Percentiles rank a stretch among this genome's conserved stretches.
These are phyloP conservation scores for Teinopalpus imperialis DNA, from an alignment of 2,888 invertebrate species.

Conservation along the genomic window DNA sequence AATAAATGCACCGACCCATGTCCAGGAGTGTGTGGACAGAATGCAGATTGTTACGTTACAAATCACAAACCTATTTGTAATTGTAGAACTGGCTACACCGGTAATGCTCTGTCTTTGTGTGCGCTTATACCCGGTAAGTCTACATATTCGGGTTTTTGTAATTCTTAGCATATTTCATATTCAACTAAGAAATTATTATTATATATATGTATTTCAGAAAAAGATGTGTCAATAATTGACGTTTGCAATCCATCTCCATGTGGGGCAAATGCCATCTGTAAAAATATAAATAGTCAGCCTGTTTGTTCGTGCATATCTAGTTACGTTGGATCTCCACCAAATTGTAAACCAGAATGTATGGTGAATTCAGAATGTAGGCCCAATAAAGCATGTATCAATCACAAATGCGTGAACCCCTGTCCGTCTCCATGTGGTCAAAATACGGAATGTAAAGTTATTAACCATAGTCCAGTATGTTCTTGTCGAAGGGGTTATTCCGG, in stretches of 20 bases:
- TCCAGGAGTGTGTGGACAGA: constrained; percentile 85
- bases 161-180: background rate
- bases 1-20: constrained; percentile 87
- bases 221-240: constrained; percentile 58
- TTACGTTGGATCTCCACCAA: constrained; percentile 85
- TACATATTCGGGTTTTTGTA: background rate
- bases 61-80: constrained; percentile 85
- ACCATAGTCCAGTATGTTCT: constrained; percentile 87
- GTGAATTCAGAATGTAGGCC: constrained; percentile 84
- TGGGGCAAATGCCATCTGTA: constrained; percentile 87
- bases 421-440: constrained; percentile 85
- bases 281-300: constrained; percentile 85
- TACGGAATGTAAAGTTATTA: constrained; percentile 85
- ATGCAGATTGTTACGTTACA: constrained; percentile 84
- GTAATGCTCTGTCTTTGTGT: constrained; percentile 84
- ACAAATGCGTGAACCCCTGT: constrained; percentile 87
- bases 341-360: constrained; percentile 85
- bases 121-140: constrained; percentile 59
- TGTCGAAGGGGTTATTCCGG: constrained; percentile 86
- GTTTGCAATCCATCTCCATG: constrained; percentile 90
- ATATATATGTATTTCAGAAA: too few species aligned
- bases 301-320: constrained; percentile 87
- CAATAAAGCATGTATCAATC: constrained; percentile 85
- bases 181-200: too few species aligned
- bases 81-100: constrained; percentile 83